A percentile compares a stretch with the other conserved stretches of the same genome.
Conservation (phyloP, 92 coral and sea anemone species). For the Desmophyllum pertusum region DNA sequence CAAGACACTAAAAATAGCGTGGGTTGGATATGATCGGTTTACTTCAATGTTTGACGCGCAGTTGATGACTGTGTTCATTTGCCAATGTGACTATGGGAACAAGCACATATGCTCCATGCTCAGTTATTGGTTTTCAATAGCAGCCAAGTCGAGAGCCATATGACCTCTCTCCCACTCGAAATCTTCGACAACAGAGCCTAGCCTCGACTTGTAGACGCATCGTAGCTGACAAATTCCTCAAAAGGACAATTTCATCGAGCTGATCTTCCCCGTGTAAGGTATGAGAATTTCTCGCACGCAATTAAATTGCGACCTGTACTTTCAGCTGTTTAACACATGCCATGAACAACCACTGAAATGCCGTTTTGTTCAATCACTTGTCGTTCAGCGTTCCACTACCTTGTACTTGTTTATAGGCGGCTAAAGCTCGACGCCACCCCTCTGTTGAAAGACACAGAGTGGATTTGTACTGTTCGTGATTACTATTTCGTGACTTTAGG, state of each 20-base stretch:
- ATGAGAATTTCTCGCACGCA: constrained; percentile 4
- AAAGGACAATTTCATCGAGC: neutral
- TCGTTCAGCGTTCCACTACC: constrained; percentile 13
- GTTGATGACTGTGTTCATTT: constrained; percentile 23
- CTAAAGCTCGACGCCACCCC: neutral
- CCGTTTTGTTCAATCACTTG: constrained; percentile 5
- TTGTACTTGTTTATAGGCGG: neutral
- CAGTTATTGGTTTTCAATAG: constrained; percentile 15
- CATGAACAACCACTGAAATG: constrained; percentile 2
- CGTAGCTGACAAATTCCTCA: neutral
- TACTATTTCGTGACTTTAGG: neutral
- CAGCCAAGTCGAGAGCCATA: constrained; percentile 6
- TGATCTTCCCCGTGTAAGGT: constrained; percentile 1
- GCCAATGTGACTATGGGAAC: constrained; percentile 34
- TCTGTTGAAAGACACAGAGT: constrained; percentile 24
- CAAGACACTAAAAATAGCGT: constrained; percentile 39
- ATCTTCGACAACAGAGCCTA: neutral
- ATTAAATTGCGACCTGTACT: neutral
- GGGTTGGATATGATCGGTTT: constrained; percentile 26
- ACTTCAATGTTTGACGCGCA: constrained; percentile 23
- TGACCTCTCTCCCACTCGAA: constrained; percentile 1
- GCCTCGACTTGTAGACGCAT: neutral
- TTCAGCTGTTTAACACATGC: constrained; percentile 19
- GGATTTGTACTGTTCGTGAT: neutral
- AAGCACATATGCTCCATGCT: neutral